Base-by-base conservation (phyloP, 2,888 invertebrate species). In the Epirrhoe alternata region DNA sequence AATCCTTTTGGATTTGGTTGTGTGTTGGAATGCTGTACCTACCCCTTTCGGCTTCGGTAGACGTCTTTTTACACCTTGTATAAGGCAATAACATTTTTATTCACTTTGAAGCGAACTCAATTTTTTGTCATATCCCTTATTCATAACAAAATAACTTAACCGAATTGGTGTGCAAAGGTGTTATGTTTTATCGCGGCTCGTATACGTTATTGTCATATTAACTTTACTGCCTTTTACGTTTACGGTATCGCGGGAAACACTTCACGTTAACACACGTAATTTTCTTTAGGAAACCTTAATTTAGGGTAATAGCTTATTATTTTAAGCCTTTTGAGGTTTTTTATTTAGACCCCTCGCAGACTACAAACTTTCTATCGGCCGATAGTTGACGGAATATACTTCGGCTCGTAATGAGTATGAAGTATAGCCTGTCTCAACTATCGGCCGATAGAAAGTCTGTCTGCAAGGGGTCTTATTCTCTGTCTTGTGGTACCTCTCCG, bases 241-340 rank as follows among this genome's bases (percentile, higher is more conserved):
- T 68, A 69, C 69, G 73, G 63, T 71, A 74, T 71, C 68, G 68
- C 60, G 33, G 61, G 66, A 62, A 69, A 71, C 72, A 72, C 66
- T 68, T 69, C 63, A 52, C 65, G 58, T 63, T 59, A 61, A 59
- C 35, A 55, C 51, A 51, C 38, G 58, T 58, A 56, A 56, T 67
- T 67, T 60, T 63, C 60, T 56, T 60, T 42, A 35, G 24, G 49
- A 49, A 63, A 52, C 60, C 49, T 56, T 55, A 55, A 60, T 63
- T 59, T 56, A 17, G 30, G 7, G 51, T 52, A 51, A 67, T 60
- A 47, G 24, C 24, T 14, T 47, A 47, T 58, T 52, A 38, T 51
- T 64, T 64, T 16, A 16, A 7, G 35, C 47, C 6, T 38, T 12
- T 42, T 47, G 42, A 42, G 30, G 6, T 47, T n/a, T 51, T 8